phyloP scores from a whole-genome alignment of 2,888 invertebrate species.

The Acanthosepion lycidas region DNA sequence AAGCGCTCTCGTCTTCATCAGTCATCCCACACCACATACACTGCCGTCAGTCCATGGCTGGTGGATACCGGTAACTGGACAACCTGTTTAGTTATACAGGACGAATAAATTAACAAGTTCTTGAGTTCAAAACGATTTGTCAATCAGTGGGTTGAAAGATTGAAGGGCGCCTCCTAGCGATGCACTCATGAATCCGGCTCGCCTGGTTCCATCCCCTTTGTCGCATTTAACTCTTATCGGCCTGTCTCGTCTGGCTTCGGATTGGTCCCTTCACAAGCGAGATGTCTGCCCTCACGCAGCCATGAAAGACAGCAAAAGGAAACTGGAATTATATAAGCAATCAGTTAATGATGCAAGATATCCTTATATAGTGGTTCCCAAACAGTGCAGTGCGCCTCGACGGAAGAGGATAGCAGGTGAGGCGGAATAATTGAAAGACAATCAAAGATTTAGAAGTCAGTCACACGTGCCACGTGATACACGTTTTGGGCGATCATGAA shows the following conservation, averaged over 20 bases:
- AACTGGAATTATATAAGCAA: neutral
- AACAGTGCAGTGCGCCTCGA: too few relatives aligned
- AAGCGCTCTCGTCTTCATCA: too few relatives aligned
- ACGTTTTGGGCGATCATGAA: too few relatives aligned
- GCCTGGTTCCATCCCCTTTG: slow-evolving; percentile 12
- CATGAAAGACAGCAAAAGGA: neutral
- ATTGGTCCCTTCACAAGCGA: neutral
- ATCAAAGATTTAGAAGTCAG: too few relatives aligned
- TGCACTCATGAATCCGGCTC: neutral
- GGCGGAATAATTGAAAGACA: too few relatives aligned
- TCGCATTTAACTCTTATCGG: neutral
- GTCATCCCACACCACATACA: neutral
- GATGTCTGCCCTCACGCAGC: neutral
- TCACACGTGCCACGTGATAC: too few relatives aligned
- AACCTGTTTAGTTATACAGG: neutral
- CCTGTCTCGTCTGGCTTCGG: neutral
- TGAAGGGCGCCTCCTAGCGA: neutral
- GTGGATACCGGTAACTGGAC: neutral
- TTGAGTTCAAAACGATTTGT: slow-evolving; percentile 18
- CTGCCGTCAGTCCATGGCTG: neutral
- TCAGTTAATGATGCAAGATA: neutral
- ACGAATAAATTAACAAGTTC: neutral
- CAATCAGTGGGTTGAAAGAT: neutral
- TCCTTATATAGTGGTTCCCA: neutral
- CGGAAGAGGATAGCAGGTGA: too few relatives aligned